Conservation (phyloP, 2,888 invertebrate genomes). For the Acleris emargana region DNA sequence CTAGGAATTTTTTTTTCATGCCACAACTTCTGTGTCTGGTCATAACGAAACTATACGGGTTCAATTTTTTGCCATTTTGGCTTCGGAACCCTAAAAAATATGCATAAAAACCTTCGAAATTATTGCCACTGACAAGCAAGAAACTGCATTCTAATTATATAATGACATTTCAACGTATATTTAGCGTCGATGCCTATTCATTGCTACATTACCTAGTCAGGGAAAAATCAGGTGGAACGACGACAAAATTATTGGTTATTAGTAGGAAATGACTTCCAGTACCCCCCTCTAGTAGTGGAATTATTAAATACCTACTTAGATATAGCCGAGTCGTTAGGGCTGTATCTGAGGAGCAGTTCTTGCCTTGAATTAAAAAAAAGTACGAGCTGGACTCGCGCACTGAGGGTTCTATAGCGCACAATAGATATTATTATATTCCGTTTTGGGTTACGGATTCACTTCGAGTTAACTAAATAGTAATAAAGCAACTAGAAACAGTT, state of each 20-base stretch:
- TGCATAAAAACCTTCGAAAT: too few relatives aligned
- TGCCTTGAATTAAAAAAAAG: too few relatives aligned
- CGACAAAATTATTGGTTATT: not conserved
- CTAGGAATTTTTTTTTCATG: too few relatives aligned
- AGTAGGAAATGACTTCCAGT: not conserved
- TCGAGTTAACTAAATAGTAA: too few relatives aligned
- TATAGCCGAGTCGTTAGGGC: not conserved
- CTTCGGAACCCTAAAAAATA: not conserved
- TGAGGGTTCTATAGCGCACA: too few relatives aligned
- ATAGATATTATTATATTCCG: too few relatives aligned
- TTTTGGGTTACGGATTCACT: too few relatives aligned
- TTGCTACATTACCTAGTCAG: not conserved
- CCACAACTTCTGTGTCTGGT: too few relatives aligned
- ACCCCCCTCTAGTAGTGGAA: not conserved
- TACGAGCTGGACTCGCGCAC: too few relatives aligned
- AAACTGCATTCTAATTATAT: not conserved
- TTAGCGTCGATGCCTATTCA: not conserved
- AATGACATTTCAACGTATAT: not conserved
- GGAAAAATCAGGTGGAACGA: constrained; percentile 2
- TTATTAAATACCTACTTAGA: not conserved
- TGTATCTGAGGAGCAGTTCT: too few relatives aligned
- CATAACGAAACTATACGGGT: too few relatives aligned
- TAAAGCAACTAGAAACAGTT: too few relatives aligned
- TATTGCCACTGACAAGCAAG: not conserved
- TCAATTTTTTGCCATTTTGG: not conserved